A percentile compares a stretch with the other conserved stretches of the same genome.
These are phyloP conservation scores for Nomada hirtipes DNA, from an alignment of 2,888 invertebrate species.

Conservation along the genomic window DNA sequence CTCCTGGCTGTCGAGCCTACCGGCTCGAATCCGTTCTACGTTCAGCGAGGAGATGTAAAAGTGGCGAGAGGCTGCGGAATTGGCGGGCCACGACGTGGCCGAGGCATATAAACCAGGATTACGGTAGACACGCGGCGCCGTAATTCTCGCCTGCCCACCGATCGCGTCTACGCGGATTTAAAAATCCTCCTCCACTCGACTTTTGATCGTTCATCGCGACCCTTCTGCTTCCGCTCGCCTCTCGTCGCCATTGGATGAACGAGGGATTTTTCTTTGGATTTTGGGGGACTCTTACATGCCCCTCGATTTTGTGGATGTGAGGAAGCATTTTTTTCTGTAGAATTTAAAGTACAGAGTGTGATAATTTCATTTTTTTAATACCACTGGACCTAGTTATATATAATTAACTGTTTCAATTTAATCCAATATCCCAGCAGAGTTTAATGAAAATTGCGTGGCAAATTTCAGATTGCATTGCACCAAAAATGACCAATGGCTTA, in stretches of 20 bases:
- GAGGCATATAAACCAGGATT: slow-evolving; percentile 79
- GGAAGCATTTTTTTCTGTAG: too few relatives aligned
- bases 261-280: neutral
- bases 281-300: too few relatives aligned
- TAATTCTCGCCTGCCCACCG: slow-evolving; percentile 71
- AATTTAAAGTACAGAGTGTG: too few relatives aligned
- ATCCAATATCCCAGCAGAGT: too few relatives aligned
- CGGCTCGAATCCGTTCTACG: slow-evolving; percentile 54
- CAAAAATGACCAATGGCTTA: neutral
- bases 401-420: too few relatives aligned
- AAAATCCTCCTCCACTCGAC: slow-evolving; percentile 46
- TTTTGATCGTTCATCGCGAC: neutral
- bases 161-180: slow-evolving; percentile 60
- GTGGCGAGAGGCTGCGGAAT: slow-evolving; percentile 49
- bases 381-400: too few relatives aligned
- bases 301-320: too few relatives aligned
- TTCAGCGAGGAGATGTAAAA: slow-evolving; percentile 56
- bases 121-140: slow-evolving; percentile 75
- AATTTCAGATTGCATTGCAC: neutral
- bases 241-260: too few relatives aligned
- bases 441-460: too few relatives aligned
- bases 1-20: slow-evolving; percentile 46
- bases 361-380: too few relatives aligned
- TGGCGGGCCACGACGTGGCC: slow-evolving; percentile 46
- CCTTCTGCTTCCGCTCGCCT: neutral